Conservation (phyloP, 2,797 vertebrate genomes). For the Pipistrellus pygmaeus region DNA sequence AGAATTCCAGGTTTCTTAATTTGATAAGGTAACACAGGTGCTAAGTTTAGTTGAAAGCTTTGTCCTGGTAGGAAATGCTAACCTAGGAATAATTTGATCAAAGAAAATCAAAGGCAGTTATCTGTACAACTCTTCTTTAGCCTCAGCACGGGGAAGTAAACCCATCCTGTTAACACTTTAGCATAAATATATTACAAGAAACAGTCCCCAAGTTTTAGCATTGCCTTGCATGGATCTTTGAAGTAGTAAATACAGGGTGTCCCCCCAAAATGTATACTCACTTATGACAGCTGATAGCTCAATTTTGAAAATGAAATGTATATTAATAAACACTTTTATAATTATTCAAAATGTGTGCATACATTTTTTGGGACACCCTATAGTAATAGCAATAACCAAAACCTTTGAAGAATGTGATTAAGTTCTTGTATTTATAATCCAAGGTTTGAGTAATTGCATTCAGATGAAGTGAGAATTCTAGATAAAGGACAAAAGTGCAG, state of each 20-base stretch:
- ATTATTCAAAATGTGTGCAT: too few species aligned
- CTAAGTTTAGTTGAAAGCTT: conserved; percentile 1
- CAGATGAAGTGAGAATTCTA: conserved; percentile 17
- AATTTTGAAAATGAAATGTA: too few species aligned
- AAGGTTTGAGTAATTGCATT: not conserved
- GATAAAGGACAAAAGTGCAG: not conserved
- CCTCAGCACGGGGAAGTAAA: not conserved
- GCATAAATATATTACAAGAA: conserved; percentile 26
- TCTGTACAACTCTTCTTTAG: not conserved
- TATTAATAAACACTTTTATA: too few species aligned
- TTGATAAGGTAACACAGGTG: not conserved
- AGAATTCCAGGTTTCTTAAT: not conserved
- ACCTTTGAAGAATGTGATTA: not conserved
- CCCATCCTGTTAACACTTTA: not conserved
- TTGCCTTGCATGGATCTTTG: not conserved
- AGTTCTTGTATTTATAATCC: not conserved
- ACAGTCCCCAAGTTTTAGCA: not conserved
- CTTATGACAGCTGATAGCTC: too few species aligned
- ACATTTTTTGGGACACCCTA: too few species aligned
- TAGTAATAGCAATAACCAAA: not conserved
- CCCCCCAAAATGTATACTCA: too few species aligned
- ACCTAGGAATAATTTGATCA: not conserved
- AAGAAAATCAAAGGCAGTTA: conserved; percentile 16
- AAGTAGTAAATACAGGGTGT: not conserved
- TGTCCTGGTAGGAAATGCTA: not conserved